These are phyloP conservation scores for Argyra leucocephala DNA, from an alignment of 2,888 invertebrate genomes.

Conservation along the genomic window DNA sequence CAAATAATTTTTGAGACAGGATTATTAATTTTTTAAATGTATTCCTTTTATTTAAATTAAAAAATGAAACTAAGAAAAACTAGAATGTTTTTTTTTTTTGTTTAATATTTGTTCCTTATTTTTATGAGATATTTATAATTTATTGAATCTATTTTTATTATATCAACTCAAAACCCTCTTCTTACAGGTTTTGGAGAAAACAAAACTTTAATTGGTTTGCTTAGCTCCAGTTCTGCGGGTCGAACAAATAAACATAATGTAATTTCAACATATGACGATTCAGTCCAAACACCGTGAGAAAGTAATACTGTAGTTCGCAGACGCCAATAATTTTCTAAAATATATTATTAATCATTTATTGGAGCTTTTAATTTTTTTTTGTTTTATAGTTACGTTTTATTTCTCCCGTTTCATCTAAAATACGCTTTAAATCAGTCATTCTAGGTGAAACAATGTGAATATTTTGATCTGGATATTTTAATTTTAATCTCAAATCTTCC, in stretches of 20 bases:
- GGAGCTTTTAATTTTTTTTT: background rate
- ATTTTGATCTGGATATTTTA: conserved; percentile 86
- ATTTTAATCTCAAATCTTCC: conserved; percentile 66
- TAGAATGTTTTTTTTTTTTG: no score
- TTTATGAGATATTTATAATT: no score
- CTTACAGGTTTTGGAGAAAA: conserved; percentile 84
- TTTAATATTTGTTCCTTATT: no score
- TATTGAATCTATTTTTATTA: no score
- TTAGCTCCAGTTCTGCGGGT: conserved; percentile 62
- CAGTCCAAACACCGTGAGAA: conserved; percentile 81
- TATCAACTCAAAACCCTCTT: conserved; percentile 65
- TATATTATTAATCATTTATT: background rate
- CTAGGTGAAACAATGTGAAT: conserved; percentile 74
- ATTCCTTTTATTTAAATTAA: no score
- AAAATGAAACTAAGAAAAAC: no score
- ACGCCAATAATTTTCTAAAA: conserved; percentile 44
- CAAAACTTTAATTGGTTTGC: conserved; percentile 75
- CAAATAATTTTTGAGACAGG: no score
- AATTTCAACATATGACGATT: conserved; percentile 80
- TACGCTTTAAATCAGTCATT: conserved; percentile 62
- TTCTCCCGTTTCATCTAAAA: conserved; percentile 51
- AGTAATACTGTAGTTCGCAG: conserved; percentile 78
- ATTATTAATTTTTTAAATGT: no score
- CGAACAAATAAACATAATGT: conserved; percentile 70
- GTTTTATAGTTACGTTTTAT: conserved; percentile 21